phyloP scores from a whole-genome alignment of 2,888 invertebrate species.

The Ecliptopera silaceata region DNA sequence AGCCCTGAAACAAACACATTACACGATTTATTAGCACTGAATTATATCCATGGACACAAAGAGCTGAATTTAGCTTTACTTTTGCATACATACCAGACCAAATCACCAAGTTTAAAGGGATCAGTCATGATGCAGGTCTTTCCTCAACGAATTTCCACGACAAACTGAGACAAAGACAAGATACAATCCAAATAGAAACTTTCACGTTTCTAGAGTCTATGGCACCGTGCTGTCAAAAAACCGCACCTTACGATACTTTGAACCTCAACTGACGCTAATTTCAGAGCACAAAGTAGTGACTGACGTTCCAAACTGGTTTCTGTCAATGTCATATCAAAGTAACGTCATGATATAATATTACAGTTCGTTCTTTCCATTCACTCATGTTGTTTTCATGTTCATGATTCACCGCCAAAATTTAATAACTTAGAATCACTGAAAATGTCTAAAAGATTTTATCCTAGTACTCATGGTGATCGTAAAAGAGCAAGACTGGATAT shows the following conservation, averaged over 20 bases:
- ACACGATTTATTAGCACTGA: conserved; percentile 35
- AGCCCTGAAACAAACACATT: conserved; percentile 88
- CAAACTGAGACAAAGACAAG: conserved; percentile 71
- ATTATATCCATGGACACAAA: conserved; percentile 61
- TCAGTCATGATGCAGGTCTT: conserved; percentile 68
- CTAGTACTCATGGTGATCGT: conserved; percentile 63
- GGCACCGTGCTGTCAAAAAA: conserved; percentile 31
- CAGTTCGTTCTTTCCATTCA: not conserved
- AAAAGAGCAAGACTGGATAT: conserved; percentile 73
- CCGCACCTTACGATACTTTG: not conserved
- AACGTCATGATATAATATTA: no score
- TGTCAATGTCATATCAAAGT: no score
- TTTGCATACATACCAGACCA: conserved; percentile 77
- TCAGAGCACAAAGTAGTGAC: not conserved
- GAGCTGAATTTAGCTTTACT: conserved; percentile 36
- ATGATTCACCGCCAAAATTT: conserved; percentile 26
- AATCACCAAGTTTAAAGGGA: conserved; percentile 79
- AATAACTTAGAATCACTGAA: conserved; percentile 32
- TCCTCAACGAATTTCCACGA: conserved; percentile 62
- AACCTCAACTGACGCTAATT: not conserved
- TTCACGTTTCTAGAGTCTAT: conserved; percentile 51
- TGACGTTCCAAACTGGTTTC: not conserved
- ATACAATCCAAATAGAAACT: conserved; percentile 43
- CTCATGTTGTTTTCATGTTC: not conserved
- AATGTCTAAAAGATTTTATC: conserved; percentile 72